phyloP scores from a whole-genome alignment of 1,140 invertebrate genomes.

The Drosophila biarmipes region DNA sequence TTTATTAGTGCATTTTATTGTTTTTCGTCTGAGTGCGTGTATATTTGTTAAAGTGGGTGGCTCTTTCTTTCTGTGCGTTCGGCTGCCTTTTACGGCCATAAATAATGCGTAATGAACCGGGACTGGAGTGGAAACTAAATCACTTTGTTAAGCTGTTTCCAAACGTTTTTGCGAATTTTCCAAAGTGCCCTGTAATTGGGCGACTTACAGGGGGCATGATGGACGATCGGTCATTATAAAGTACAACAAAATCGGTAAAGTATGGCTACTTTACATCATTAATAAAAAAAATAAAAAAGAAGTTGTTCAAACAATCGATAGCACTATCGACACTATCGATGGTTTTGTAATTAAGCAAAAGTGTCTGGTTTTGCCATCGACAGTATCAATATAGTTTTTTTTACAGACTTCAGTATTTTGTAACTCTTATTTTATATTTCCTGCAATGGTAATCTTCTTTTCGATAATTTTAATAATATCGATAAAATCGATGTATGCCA shows the following conservation, averaged over 20 bases:
- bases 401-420: too few relatives aligned
- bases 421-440: too few relatives aligned
- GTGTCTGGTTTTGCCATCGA: too few relatives aligned
- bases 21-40: slow-evolving; percentile 37
- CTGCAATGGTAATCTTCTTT: too few relatives aligned
- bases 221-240: not conserved
- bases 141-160: slow-evolving; percentile 50
- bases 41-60: slow-evolving; percentile 10
- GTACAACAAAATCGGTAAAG: not conserved
- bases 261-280: not conserved
- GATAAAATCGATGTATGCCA: too few relatives aligned
- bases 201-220: not conserved
- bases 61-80: slow-evolving; percentile 5
- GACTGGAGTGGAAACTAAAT: slow-evolving; percentile 47
- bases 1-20: slow-evolving; percentile 78
- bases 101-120: slow-evolving; percentile 68
- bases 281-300: not conserved
- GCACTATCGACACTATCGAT: too few relatives aligned
- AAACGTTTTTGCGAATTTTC: slow-evolving; percentile 42
- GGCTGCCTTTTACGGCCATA: slow-evolving; percentile 62
- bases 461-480: too few relatives aligned
- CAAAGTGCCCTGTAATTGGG: not conserved
- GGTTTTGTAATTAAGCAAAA: too few relatives aligned
- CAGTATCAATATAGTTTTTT: too few relatives aligned
- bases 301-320: too few relatives aligned